phyloP scores from a whole-genome alignment of 2,113 vertebrate genomes.

The Benitochromis conjunctus region DNA sequence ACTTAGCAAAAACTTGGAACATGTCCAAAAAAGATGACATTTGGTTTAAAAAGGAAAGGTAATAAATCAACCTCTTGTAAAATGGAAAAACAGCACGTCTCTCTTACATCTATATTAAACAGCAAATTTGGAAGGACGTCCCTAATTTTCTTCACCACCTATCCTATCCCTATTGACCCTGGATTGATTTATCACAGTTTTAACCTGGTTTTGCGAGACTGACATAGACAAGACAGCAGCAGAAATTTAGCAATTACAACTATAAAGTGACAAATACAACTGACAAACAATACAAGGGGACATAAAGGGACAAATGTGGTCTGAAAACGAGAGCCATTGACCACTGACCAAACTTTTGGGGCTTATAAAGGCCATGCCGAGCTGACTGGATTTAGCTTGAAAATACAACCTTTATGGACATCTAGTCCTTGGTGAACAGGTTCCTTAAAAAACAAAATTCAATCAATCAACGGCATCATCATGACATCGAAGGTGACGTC shows the following conservation, averaged over 20 bases:
- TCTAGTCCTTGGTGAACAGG: background rate
- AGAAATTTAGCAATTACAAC: too few relatives aligned
- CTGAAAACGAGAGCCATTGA: too few relatives aligned
- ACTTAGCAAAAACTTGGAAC: background rate
- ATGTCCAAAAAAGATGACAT: background rate
- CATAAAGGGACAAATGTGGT: too few relatives aligned
- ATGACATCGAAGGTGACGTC: background rate
- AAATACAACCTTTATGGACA: background rate
- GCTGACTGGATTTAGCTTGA: background rate
- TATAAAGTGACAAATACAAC: too few relatives aligned
- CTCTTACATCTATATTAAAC: background rate
- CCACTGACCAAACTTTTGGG: background rate
- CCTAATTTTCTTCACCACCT: background rate
- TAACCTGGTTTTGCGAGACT: background rate
- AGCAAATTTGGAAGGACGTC: background rate
- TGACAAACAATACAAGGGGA: too few relatives aligned
- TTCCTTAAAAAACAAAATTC: background rate
- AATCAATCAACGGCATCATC: background rate
- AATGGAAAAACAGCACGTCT: background rate
- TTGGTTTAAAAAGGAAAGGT: background rate
- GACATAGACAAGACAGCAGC: too few relatives aligned
- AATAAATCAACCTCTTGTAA: rapidly evolving
- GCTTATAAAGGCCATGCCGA: background rate
- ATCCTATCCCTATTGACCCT: background rate
- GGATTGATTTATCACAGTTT: background rate